These are phyloP conservation scores for Ceratina japonica DNA, from an alignment of 1,140 invertebrate genomes.

Conservation along the genomic window DNA sequence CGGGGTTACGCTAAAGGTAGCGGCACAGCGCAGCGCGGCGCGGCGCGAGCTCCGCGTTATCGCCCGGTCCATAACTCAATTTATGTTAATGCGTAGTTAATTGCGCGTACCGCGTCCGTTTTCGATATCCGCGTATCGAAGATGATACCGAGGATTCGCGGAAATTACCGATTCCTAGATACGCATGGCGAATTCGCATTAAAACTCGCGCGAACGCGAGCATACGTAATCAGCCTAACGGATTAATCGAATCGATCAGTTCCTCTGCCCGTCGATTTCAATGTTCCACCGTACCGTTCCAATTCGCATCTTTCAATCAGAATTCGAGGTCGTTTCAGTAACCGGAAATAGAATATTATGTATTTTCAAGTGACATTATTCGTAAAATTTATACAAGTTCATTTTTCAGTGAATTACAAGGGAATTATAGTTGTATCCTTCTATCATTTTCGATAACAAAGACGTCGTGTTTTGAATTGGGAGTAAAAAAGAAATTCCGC, in stretches of 20 bases:
- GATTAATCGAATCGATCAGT: background rate
- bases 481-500: no score
- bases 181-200: background rate
- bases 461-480: no score
- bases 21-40: background rate
- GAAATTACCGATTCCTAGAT: constrained; percentile 30
- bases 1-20: constrained; percentile 27
- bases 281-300: no score
- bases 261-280: no score
- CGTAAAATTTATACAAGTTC: no score
- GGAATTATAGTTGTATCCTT: no score
- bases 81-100: constrained; percentile 49
- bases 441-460: no score
- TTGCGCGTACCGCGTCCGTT: constrained; percentile 22
- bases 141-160: constrained; percentile 27
- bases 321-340: no score
- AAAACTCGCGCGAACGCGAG: background rate
- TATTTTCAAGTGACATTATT: no score
- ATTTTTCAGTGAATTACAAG: no score
- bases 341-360: no score
- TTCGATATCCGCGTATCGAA: constrained; percentile 25
- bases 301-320: no score
- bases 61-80: constrained; percentile 31
- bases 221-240: constrained; percentile 6
- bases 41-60: constrained; percentile 4